Evolutionary conservation across 2,888 invertebrate genomes (phyloP).

Genomic region (Xylota segnis): DNA sequence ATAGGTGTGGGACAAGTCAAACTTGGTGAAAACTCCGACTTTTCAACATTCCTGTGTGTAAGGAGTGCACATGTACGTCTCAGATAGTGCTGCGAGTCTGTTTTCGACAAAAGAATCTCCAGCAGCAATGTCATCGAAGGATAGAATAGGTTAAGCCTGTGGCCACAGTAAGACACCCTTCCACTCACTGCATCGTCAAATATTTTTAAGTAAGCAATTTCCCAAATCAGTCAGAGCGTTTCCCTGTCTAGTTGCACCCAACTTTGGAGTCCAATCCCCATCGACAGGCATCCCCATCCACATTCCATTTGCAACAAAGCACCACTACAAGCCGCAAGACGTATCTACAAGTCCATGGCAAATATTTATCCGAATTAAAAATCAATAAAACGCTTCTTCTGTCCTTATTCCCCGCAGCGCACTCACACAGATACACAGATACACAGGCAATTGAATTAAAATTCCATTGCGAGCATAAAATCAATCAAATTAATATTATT

Average conservation of each 20-base stretch:
- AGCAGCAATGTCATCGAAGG: no score
- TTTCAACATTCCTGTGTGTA: no score
- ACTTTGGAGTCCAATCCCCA: neutral
- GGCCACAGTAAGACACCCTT: no score
- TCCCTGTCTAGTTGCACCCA: neutral
- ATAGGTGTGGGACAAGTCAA: no score
- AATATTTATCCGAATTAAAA: constrained; percentile 61
- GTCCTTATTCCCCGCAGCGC: neutral
- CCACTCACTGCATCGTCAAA: no score
- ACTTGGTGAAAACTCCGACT: no score
- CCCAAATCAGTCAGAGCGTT: neutral
- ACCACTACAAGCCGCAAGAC: neutral
- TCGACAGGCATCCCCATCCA: neutral
- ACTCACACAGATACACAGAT: constrained; percentile 1
- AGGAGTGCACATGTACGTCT: no score
- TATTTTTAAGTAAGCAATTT: no score
- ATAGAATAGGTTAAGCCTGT: no score
- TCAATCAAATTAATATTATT: constrained; percentile 76
- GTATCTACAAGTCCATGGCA: constrained; percentile 16
- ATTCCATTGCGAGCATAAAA: constrained; percentile 74
- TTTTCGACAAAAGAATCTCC: no score
- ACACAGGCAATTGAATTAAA: constrained; percentile 56
- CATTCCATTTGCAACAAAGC: neutral
- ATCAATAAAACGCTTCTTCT: constrained; percentile 40
- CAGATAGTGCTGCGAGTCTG: no score